These are phyloP conservation scores for Cylas formicarius DNA, from an alignment of 1,140 invertebrate species.

Conservation along the genomic window DNA sequence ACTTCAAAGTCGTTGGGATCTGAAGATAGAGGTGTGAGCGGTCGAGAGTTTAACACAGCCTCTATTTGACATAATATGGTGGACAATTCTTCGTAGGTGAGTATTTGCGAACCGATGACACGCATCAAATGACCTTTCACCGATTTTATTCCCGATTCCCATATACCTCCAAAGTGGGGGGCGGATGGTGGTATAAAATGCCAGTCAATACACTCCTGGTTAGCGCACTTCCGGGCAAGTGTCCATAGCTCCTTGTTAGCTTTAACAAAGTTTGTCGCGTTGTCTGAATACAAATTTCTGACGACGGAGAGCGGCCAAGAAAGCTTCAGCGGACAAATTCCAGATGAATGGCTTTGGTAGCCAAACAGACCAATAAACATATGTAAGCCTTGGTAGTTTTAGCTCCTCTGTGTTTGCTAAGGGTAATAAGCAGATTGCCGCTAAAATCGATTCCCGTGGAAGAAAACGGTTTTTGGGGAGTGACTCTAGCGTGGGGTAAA, in stretches of 20 bases:
- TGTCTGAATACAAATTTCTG: slow-evolving; percentile 29
- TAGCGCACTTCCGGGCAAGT: too few species aligned
- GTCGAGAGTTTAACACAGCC: slow-evolving; percentile 37
- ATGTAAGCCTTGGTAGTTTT: slow-evolving; percentile 31
- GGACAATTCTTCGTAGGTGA: slow-evolving; percentile 27
- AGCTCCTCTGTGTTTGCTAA: slow-evolving; percentile 13
- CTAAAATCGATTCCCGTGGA: slow-evolving; percentile 34
- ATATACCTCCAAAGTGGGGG: slow-evolving; percentile 36
- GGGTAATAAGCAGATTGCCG: slow-evolving; percentile 21
- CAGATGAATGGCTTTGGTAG: slow-evolving; percentile 35
- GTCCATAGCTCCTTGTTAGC: too few species aligned
- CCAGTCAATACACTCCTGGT: slow-evolving; percentile 41
- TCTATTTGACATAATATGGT: slow-evolving; percentile 35
- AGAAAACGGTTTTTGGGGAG: slow-evolving; percentile 23
- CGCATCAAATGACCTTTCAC: slow-evolving; percentile 27
- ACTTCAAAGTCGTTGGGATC: neutral
- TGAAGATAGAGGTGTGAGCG: slow-evolving; percentile 6
- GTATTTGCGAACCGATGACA: slow-evolving; percentile 14
- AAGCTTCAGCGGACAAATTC: slow-evolving; percentile 34
- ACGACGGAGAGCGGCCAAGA: slow-evolving; percentile 28
- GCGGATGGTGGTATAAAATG: slow-evolving; percentile 39
- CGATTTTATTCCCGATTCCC: slow-evolving; percentile 34
- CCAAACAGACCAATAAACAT: slow-evolving; percentile 34
- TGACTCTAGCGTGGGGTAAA: neutral
- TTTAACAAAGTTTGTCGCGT: slow-evolving; percentile 32